Conservation (phyloP, 2,888 invertebrate species). For the Oscheius myriophilus region DNA sequence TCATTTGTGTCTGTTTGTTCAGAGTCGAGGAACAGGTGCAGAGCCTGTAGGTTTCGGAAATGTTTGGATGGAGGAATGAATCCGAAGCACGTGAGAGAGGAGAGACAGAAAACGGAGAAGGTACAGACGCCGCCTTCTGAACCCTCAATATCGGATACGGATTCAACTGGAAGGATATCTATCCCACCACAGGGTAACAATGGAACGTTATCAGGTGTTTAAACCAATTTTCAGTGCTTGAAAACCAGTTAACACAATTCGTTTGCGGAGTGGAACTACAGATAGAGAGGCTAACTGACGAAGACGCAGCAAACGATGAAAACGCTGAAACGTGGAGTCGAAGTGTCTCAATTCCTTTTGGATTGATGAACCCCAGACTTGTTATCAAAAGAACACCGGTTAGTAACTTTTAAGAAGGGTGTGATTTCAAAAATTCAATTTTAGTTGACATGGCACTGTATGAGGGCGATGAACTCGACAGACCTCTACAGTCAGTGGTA, state of each 20-base stretch:
- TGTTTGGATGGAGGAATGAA: conserved; percentile 42
- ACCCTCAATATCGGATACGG: too few relatives aligned
- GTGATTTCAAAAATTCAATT: conserved; percentile 13
- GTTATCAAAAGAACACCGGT: conserved; percentile 52
- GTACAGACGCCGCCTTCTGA: conserved; percentile 27
- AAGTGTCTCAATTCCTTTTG: conserved; percentile 47
- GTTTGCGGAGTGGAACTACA: conserved; percentile 45
- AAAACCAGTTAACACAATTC: conserved; percentile 38
- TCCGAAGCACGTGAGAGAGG: conserved; percentile 56
- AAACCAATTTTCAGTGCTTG: conserved; percentile 8
- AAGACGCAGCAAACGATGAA: conserved; percentile 35
- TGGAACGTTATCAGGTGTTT: too few relatives aligned
- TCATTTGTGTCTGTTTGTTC: neutral
- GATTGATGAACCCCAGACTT: conserved; percentile 52
- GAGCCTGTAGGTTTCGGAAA: conserved; percentile 26
- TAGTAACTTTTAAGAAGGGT: neutral
- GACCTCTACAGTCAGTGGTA: conserved; percentile 58
- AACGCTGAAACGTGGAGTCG: conserved; percentile 49
- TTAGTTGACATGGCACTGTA: conserved; percentile 50
- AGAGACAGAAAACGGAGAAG: conserved; percentile 47
- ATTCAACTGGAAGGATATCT: too few relatives aligned
- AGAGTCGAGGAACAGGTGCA: conserved; percentile 26
- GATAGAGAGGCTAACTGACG: conserved; percentile 49
- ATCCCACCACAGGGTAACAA: too few relatives aligned
- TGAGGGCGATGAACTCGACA: conserved; percentile 54